Base-by-base conservation (phyloP, 2,797 vertebrate genomes). In the Gobio occitaniae region DNA sequence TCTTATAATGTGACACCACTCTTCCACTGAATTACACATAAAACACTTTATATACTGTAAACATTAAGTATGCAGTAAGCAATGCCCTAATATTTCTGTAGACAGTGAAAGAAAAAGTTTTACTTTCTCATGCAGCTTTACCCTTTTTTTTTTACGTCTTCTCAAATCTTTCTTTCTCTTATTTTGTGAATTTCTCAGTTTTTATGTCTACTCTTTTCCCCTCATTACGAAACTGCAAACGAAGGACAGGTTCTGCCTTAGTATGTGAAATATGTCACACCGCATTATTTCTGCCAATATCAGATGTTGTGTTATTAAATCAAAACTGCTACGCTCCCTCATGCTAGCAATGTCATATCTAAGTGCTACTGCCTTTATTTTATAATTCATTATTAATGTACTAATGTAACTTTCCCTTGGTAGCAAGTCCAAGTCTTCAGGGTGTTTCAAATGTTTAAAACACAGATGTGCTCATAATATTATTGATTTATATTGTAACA, bases 301-400 rank as follows among this genome's bases (percentile, higher is more conserved):
- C 59, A 59, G 61, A 80, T 83, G 87, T 13, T 47, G 56, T 82
- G 56, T 75, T 80, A 83, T 83, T 86, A 82, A 75, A 83, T 83
- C 72, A 83, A 66, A 86, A 21, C 75, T 36, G 32, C 72, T 71
- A 63, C 0, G 19, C 19, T 78, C 32, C n/a, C 54, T 81, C 48
- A 47, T 59, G 19, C 70, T 74, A 44, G 54, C 72, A 44, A 19
- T 50, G 83, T 79, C 80, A 72, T 44, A n/a, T 25, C 47, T 54
- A 66, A 78, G 48, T 25, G 65, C 44, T 25, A 19, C 68, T 54
- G 75, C 36, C 59, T 72, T 63, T 80, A 63, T 75, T 80, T 52
- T 54, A 56, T 32, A 47, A 11, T 41, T 68, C 48, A 56, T 75
- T 84, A 32, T 59, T 61, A 29, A 76, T 29, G 61, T 63, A 54